These are phyloP conservation scores for Bombyx huttoni DNA, from an alignment of 2,888 invertebrate genomes.

Conservation along the genomic window DNA sequence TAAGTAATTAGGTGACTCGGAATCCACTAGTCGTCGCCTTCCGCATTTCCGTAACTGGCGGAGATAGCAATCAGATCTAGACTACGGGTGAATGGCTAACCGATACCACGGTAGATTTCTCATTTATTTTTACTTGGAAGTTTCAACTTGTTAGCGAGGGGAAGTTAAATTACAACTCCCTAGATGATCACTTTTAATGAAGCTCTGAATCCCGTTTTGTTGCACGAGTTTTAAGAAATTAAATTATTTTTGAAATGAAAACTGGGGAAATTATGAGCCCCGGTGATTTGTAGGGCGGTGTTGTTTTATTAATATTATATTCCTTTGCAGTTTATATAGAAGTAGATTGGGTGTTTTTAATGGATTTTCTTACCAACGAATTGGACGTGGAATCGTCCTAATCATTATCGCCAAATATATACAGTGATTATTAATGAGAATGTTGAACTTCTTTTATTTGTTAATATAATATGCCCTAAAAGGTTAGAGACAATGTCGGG, in stretches of 20 bases:
- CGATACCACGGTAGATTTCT: neutral
- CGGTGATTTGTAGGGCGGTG: neutral
- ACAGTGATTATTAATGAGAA: neutral
- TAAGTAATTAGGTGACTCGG: conserved; percentile 27
- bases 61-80: conserved; percentile 19
- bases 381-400: too few species aligned
- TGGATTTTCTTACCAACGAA: neutral
- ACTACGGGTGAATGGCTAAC: conserved; percentile 9
- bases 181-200: neutral
- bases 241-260: neutral
- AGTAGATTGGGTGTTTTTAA: neutral
- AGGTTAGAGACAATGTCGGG: neutral
- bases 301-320: neutral
- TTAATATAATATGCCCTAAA: neutral
- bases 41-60: conserved; percentile 16
- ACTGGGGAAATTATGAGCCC: neutral
- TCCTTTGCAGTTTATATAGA: neutral
- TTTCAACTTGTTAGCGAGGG: neutral
- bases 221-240: neutral
- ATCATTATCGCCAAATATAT: neutral
- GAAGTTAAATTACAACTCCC: neutral
- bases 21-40: conserved; percentile 11
- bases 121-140: neutral
- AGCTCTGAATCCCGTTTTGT: neutral
- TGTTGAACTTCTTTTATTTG: neutral